A percentile compares a stretch with the other conserved stretches of the same genome.
Evolutionary conservation across 2,888 invertebrate species (phyloP).

Genomic region (Tillus elongatus): DNA sequence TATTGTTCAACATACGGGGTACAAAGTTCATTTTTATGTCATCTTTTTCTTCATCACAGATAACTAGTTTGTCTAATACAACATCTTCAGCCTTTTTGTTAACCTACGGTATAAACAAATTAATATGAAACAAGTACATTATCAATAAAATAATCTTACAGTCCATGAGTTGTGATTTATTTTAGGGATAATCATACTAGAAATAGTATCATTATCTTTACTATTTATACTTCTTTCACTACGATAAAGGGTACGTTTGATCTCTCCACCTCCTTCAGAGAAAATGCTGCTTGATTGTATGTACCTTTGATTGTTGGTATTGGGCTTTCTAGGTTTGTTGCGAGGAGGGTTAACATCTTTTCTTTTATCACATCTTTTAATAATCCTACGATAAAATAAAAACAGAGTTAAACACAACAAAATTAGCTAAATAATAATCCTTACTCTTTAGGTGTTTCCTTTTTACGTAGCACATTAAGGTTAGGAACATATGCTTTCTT

Average conservation of each 20-base stretch:
- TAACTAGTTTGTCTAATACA: conserved; percentile 28
- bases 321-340: conserved; percentile 8
- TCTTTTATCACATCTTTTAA: conserved; percentile 22
- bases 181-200: too few relatives aligned
- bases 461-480: conserved; percentile 35
- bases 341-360: conserved; percentile 11
- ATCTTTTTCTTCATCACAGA: conserved; percentile 25
- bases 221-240: too few relatives aligned
- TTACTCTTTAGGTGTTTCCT: conserved; percentile 32
- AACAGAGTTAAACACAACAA: too few relatives aligned
- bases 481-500: conserved; percentile 37
- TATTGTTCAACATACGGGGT: conserved; percentile 23
- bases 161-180: too few relatives aligned
- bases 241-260: too few relatives aligned
- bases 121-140: too few relatives aligned
- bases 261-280: conserved; percentile 34
- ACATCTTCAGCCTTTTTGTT: conserved; percentile 28
- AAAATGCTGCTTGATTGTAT: conserved; percentile 35
- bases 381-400: conserved; percentile 15
- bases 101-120: too few relatives aligned
- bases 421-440: too few relatives aligned
- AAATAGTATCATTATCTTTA: too few relatives aligned
- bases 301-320: conserved; percentile 21
- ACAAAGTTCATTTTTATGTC: conserved; percentile 28
- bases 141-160: too few relatives aligned